phyloP scores from a whole-genome alignment of 1,140 invertebrate genomes.

The Drosophila takahashii region DNA sequence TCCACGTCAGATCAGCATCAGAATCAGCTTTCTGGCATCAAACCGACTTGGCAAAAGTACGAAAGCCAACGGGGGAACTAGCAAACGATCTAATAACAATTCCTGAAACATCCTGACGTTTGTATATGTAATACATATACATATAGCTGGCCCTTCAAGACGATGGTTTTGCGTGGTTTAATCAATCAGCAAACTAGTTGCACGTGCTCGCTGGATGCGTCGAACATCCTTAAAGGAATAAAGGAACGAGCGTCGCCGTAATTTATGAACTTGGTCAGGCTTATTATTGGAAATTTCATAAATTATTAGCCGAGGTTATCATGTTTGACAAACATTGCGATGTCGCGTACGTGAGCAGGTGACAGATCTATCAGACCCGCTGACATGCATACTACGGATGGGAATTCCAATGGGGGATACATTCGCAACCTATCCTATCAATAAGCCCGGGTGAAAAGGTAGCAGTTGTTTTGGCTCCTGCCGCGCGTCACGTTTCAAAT shows the following conservation, averaged over 20 bases:
- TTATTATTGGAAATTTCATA: slow-evolving; percentile 72
- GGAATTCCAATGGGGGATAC: neutral
- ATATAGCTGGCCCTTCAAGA: slow-evolving; percentile 32
- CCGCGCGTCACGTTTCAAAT: slow-evolving; percentile 75
- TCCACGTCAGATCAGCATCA: slow-evolving; percentile 63
- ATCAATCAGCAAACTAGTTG: slow-evolving; percentile 76
- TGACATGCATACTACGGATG: slow-evolving; percentile 47
- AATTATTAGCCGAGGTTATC: slow-evolving; percentile 59
- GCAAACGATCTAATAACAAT: slow-evolving; percentile 78
- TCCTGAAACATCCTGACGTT: slow-evolving; percentile 60
- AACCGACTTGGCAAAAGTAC: slow-evolving; percentile 36
- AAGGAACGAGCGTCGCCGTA: slow-evolving; percentile 37
- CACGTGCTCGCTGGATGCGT: slow-evolving; percentile 48
- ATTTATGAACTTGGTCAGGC: slow-evolving; percentile 72
- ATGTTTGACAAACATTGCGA: slow-evolving; percentile 55
- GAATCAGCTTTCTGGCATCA: slow-evolving; percentile 3
- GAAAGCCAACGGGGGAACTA: slow-evolving; percentile 34
- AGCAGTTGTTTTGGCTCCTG: slow-evolving; percentile 51
- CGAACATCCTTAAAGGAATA: neutral
- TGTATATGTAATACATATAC: neutral
- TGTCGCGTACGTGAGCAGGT: slow-evolving; percentile 70
- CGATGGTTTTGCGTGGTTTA: slow-evolving; percentile 69
- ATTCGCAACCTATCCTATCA: slow-evolving; percentile 57
- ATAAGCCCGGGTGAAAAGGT: slow-evolving; percentile 41
- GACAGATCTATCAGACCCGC: slow-evolving; percentile 68